Evolutionary conservation across 2,113 vertebrate genomes (phyloP), one percentile per base, ranked within the genome.

Genomic region (Cinclus mexicanus): DNA sequence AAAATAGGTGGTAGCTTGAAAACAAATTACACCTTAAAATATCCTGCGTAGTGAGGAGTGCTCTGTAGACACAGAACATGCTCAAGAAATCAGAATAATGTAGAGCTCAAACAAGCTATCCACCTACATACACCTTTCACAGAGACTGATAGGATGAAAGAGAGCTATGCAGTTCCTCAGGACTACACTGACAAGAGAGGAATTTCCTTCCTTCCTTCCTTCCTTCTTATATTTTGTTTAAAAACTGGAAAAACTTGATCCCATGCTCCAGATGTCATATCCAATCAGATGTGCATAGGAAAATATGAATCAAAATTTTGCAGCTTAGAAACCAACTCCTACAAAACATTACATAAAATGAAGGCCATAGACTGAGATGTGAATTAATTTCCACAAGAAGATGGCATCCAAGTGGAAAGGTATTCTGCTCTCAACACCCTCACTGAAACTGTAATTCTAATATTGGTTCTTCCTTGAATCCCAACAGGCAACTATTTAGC

Each of bases 11-110:
- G 26, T 55, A 59, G 29, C 41, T 78, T 86, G 77, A 79, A 94
- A 97, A 91, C 53, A 94, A 94, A 90, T 87, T 83, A 16, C 24
- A 89, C 47, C 55, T 67, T 71, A 83, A 95, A 93, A 80, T 69
- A 82, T 89, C 81, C 53, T 60, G n/a, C 41, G 25, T 52, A 63
- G 39, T 29, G 12, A 97, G 46, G 15, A 67, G 35, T 31, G 31
- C 65, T 71, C 60, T 47, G 29, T 60, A 82, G 59, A 91, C 81
- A 89, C 71, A 52, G 20, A 87, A 86, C 26, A 59, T 14, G 55
- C 35, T 87, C 44, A 83, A 79, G 75, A 91, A 93, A 78, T 53
- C 71, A 86, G 72, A 92, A 83, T 68, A 52, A 56, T 23, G 44
- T 61, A 56, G 60, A 83, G 86, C 91, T 92, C 87, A 95, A 95